Percentiles rank a stretch among this genome's conserved stretches.
Evolutionary conservation across 2,113 vertebrate species (phyloP).

Genomic region (Arothron firmamentum): DNA sequence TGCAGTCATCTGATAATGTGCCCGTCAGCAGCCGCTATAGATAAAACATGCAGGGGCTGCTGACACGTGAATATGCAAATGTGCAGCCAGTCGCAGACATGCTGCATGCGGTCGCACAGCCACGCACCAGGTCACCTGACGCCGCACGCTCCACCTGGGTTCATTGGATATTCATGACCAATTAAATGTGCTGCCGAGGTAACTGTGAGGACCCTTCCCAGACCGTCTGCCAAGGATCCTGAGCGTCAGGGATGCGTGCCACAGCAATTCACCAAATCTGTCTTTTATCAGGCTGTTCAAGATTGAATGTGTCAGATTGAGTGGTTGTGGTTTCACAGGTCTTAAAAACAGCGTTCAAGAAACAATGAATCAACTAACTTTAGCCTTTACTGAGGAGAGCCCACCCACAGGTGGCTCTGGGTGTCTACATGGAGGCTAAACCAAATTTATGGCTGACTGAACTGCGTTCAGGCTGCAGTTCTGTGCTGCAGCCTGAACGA

Average conservation of each 20-base stretch:
- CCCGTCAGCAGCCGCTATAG: slow-evolving; percentile 18
- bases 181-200: slow-evolving; percentile 91
- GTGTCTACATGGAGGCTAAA: no score
- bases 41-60: slow-evolving; percentile 10
- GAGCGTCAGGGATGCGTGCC: slow-evolving; percentile 51
- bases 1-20: slow-evolving; percentile 36
- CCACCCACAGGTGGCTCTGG: no score
- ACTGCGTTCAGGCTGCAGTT: no score
- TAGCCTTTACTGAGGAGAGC: no score
- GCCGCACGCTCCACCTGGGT: slow-evolving; percentile 28
- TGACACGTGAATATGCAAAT: slow-evolving; percentile 18
- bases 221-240: slow-evolving; percentile 78
- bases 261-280: not conserved
- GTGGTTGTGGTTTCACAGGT: no score
- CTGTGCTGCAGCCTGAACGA: no score
- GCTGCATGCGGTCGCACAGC: slow-evolving; percentile 1
- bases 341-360: no score
- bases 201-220: slow-evolving; percentile 74
- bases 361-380: no score
- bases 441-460: no score
- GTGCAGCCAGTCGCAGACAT: slow-evolving; percentile 2
- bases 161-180: slow-evolving; percentile 88
- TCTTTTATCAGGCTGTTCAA: no score
- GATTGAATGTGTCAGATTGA: no score
- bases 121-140: slow-evolving; percentile 3